A percentile compares a stretch with the other conserved stretches of the same genome.
Conservation (phyloP, 2,113 vertebrate species). For the Dolichotis patagonum region DNA sequence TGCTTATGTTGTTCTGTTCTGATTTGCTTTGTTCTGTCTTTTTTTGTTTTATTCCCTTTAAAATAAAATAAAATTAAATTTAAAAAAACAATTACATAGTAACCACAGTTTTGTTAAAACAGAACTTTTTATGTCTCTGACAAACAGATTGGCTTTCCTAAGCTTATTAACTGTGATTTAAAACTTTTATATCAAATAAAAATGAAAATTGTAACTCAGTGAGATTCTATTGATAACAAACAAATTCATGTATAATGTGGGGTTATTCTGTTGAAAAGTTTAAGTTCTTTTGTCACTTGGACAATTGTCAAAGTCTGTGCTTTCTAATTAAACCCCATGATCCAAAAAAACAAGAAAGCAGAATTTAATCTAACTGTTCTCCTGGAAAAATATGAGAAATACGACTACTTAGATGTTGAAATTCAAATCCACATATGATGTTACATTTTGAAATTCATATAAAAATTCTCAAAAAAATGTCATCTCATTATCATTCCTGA, state of each 20-base stretch:
- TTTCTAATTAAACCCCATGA: neutral
- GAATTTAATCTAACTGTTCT: constrained; percentile 41
- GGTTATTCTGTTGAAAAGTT: constrained; percentile 11
- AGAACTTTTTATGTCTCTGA: neutral
- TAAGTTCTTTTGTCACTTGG: neutral
- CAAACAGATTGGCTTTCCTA: neutral
- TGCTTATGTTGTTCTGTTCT: too few relatives aligned
- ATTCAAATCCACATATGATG: constrained; percentile 37
- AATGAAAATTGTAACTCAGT: neutral
- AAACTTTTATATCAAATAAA: neutral
- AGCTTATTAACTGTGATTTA: neutral
- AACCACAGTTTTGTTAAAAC: neutral
- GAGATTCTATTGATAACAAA: neutral
- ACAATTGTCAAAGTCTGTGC: neutral
- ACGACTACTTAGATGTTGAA: constrained; percentile 48
- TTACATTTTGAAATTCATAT: constrained; percentile 63
- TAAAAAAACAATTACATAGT: neutral
- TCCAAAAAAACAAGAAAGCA: neutral
- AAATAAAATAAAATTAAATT: too few relatives aligned
- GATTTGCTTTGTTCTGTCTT: too few relatives aligned
- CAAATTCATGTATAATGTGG: constrained; percentile 1
- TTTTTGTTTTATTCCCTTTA: too few relatives aligned
- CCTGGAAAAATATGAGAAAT: constrained; percentile 42
- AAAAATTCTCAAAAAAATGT: constrained; percentile 56
- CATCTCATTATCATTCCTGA: constrained; percentile 26